A percentile compares a stretch with the other conserved stretches of the same genome.
Evolutionary conservation across 2,797 vertebrate genomes (phyloP).

Genomic region (Apogon hyalosoma): DNA sequence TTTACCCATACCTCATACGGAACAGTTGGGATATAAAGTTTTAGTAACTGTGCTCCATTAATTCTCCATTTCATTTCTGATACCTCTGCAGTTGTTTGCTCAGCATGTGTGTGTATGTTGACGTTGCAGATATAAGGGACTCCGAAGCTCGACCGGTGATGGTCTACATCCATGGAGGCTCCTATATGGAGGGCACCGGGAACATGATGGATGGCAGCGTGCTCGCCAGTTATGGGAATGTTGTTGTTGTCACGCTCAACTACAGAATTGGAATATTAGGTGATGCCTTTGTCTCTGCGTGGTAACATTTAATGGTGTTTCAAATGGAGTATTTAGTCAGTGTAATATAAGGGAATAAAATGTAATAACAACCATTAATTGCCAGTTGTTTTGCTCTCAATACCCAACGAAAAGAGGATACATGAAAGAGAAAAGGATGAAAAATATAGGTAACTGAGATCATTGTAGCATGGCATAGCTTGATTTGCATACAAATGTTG

Average conservation of each 20-base stretch:
- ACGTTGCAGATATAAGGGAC: constrained; percentile 83
- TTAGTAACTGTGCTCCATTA: constrained; percentile 53
- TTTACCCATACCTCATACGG: constrained; percentile 66
- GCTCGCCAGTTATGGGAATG: constrained; percentile 97
- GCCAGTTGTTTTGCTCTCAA: constrained; percentile 28
- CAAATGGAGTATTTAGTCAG: constrained; percentile 32
- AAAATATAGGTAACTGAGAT: constrained; percentile 20
- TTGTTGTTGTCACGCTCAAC: constrained; percentile 98
- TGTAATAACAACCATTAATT: constrained; percentile 27
- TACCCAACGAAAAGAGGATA: constrained; percentile 27
- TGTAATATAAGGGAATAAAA: constrained; percentile 37
- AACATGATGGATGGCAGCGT: constrained; percentile 99
- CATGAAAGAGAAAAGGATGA: constrained; percentile 25
- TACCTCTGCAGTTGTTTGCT: constrained; percentile 61
- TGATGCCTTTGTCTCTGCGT: constrained; percentile 75
- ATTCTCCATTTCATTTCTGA: constrained; percentile 59
- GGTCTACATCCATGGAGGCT: constrained; percentile 98
- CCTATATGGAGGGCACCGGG: constrained; percentile 99
- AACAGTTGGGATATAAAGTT: constrained; percentile 60
- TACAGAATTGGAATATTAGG: constrained; percentile 97
- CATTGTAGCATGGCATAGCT: constrained; percentile 22
- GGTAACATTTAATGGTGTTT: constrained; percentile 34
- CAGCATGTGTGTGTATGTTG: constrained; percentile 52
- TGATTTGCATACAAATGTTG: constrained; percentile 56
- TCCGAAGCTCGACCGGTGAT: constrained; percentile 95